Evolutionary conservation across 2,113 vertebrate species (phyloP).

Genomic region (Heterotis niloticus): DNA sequence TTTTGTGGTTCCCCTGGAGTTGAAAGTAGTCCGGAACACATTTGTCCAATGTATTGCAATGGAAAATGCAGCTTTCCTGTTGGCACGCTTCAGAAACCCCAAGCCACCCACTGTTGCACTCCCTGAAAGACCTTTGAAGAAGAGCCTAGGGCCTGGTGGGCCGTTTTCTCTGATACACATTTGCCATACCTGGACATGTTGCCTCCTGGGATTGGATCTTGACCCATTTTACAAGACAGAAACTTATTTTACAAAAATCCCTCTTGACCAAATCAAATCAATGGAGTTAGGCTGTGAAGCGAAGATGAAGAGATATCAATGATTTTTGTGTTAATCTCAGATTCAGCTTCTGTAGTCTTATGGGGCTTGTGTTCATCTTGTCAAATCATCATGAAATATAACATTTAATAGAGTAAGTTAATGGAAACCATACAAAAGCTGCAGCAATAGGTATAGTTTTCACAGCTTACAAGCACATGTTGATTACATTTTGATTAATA

Average conservation of each 20-base stretch:
- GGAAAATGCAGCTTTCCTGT: conserved; percentile 55
- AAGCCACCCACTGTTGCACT: conserved; percentile 53
- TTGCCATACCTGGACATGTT: neutral
- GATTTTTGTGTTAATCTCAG: neutral
- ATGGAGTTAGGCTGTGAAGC: neutral
- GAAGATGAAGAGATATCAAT: neutral
- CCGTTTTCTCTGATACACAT: conserved; percentile 6
- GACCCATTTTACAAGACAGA: neutral
- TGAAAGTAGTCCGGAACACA: conserved; percentile 56
- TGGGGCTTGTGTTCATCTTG: neutral
- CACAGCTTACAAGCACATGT: conserved; percentile 56
- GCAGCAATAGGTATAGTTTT: conserved; percentile 31
- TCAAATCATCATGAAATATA: neutral
- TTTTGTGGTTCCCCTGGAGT: conserved; percentile 54
- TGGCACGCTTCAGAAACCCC: conserved; percentile 47
- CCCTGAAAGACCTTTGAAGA: conserved; percentile 48
- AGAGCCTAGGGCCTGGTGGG: conserved; percentile 15
- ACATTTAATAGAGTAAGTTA: conserved; percentile 24
- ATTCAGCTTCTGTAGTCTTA: neutral
- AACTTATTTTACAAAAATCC: neutral
- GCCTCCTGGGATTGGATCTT: conserved; percentile 26
- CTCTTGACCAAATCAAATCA: neutral
- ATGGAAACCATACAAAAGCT: neutral
- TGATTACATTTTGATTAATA: conserved; percentile 39
- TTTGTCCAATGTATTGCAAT: conserved; percentile 59